Evolutionary conservation across 2,888 invertebrate species (phyloP).

Genomic region (Melinaea marsaeus): DNA sequence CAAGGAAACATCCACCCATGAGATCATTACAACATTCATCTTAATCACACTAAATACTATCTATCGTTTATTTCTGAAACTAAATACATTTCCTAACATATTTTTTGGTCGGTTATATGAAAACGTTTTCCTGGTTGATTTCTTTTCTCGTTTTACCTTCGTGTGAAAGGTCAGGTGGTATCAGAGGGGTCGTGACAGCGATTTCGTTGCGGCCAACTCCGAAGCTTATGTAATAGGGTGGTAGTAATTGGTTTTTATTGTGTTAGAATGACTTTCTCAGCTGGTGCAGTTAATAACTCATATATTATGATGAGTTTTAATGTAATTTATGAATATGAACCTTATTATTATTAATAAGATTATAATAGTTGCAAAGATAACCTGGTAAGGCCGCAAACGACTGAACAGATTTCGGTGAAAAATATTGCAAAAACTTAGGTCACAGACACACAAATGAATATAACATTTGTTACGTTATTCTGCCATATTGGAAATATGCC

Average conservation of each 20-base stretch:
- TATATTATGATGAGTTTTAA: too few relatives aligned
- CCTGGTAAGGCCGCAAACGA: too few relatives aligned
- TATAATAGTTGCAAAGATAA: too few relatives aligned
- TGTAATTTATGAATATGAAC: too few relatives aligned
- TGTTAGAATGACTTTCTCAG: neutral
- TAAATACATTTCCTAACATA: neutral
- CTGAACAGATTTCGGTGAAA: too few relatives aligned
- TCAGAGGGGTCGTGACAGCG: conserved; percentile 7
- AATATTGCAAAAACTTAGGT: too few relatives aligned
- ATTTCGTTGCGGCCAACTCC: neutral
- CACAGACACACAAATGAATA: too few relatives aligned
- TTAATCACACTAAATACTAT: neutral
- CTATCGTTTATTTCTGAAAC: neutral
- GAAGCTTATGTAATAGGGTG: neutral
- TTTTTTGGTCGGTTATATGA: neutral
- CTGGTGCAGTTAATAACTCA: too few relatives aligned
- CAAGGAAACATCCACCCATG: too few relatives aligned
- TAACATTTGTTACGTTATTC: too few relatives aligned
- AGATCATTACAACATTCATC: neutral
- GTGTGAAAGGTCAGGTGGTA: conserved; percentile 5
- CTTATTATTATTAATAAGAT: too few relatives aligned
- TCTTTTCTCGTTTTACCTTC: neutral
- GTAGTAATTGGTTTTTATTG: conserved; percentile 1
- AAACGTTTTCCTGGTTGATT: conserved; percentile 2
- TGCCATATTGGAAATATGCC: too few relatives aligned